A percentile compares a stretch with the other conserved stretches of the same genome.
These are phyloP conservation scores for Hyles vespertilio DNA, from an alignment of 1,140 invertebrate genomes.

Conservation along the genomic window DNA sequence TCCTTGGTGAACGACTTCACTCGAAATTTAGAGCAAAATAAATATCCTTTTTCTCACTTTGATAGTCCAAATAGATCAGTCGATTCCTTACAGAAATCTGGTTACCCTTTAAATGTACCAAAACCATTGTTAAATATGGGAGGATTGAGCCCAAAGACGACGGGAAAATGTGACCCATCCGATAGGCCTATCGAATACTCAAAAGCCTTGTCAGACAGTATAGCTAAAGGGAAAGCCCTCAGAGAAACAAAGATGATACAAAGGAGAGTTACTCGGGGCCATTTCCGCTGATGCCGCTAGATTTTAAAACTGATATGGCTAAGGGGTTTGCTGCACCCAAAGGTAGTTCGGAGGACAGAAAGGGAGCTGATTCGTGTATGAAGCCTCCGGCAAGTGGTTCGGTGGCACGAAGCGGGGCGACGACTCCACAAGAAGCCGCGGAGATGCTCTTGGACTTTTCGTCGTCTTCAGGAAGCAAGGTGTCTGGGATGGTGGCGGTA, in stretches of 20 bases:
- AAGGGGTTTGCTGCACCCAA: constrained; percentile 67
- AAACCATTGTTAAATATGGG: constrained; percentile 66
- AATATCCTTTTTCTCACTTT: constrained; percentile 62
- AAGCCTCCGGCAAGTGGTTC: constrained; percentile 61
- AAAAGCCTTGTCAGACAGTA: constrained; percentile 55
- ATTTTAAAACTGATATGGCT: constrained; percentile 64
- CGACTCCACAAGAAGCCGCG: constrained; percentile 77
- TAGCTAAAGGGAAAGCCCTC: constrained; percentile 59
- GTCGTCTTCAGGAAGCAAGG: constrained; percentile 73
- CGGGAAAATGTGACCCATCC: constrained; percentile 45
- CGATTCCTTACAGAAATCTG: constrained; percentile 55
- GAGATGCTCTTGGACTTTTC: constrained; percentile 81
- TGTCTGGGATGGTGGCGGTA: constrained; percentile 70
- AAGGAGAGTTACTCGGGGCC: constrained; percentile 52
- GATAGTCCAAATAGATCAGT: constrained; percentile 49
- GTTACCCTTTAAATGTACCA: constrained; percentile 63
- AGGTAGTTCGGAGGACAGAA: constrained; percentile 60
- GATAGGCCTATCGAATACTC: constrained; percentile 50
- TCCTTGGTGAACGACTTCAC: constrained; percentile 66
- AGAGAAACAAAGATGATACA: constrained; percentile 55
- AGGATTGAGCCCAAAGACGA: constrained; percentile 59
- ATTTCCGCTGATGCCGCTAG: constrained; percentile 59
- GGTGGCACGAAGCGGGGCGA: constrained; percentile 57
- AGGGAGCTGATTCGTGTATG: constrained; percentile 65
- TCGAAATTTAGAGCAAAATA: constrained; percentile 54